Percentiles rank a stretch among this genome's conserved stretches.
Evolutionary conservation across 92 coral and sea anemone genomes (phyloP).

Genomic region (Actinostola sp.): DNA sequence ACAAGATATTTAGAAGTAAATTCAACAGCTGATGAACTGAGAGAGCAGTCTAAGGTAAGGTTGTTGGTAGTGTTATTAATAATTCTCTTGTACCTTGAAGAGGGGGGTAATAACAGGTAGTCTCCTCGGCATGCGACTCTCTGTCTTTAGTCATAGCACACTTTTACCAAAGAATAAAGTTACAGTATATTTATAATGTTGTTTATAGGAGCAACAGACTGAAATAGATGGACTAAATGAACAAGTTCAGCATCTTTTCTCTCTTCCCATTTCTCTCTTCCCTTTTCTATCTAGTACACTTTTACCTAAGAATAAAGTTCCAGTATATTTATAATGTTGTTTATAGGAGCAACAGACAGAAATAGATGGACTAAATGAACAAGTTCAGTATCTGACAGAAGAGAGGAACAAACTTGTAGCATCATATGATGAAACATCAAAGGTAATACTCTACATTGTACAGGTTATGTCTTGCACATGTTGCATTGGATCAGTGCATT

Average conservation of each 20-base stretch:
- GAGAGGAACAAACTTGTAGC: constrained; percentile 69
- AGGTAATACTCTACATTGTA: constrained; percentile 40
- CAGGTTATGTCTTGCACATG: neutral
- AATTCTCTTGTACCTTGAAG: too few species aligned
- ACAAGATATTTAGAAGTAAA: constrained; percentile 51
- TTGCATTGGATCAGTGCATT: too few species aligned
- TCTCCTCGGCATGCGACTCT: too few species aligned
- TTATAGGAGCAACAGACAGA: constrained; percentile 73
- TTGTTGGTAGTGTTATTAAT: too few species aligned
- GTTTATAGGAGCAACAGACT: constrained; percentile 64
- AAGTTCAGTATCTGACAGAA: constrained; percentile 68
- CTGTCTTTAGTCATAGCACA: too few species aligned
- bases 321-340: neutral
- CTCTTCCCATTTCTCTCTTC: too few species aligned
- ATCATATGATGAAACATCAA: constrained; percentile 59
- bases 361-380: constrained; percentile 72
- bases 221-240: constrained; percentile 75
- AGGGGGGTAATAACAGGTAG: too few species aligned
- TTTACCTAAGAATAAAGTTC: too few species aligned
- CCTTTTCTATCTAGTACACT: too few species aligned
- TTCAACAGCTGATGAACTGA: constrained; percentile 54
- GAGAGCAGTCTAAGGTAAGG: constrained; percentile 66
- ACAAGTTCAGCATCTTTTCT: constrained; percentile 74
- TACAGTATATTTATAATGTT: neutral
- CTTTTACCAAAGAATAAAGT: too few species aligned